Evolutionary conservation across 2,888 invertebrate species (phyloP).

Genomic region (Aleiodes testaceus): DNA sequence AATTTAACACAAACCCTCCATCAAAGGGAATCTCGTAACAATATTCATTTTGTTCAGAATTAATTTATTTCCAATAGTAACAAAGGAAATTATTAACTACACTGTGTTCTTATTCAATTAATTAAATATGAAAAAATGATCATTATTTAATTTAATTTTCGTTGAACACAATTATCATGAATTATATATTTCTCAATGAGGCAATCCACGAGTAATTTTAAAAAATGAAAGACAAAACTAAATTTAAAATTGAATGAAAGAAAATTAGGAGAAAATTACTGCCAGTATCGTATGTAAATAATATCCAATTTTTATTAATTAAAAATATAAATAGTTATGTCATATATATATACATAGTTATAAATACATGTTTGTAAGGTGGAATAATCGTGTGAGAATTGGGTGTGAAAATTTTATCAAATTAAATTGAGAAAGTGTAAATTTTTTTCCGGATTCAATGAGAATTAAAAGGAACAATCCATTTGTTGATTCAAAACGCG

Average conservation of each 20-base stretch:
- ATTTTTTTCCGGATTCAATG: slow-evolving; percentile 10
- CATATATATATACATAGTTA: slow-evolving; percentile 51
- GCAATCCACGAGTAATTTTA: slow-evolving; percentile 7
- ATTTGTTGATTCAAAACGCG: slow-evolving; percentile 20
- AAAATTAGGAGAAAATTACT: slow-evolving; percentile 57
- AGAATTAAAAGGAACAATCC: slow-evolving; percentile 37
- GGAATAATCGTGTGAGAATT: slow-evolving; percentile 47
- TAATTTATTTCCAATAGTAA: neutral
- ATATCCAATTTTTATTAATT: slow-evolving; percentile 52
- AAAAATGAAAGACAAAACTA: slow-evolving; percentile 38
- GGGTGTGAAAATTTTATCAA: slow-evolving; percentile 13
- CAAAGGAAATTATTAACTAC: neutral
- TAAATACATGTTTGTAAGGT: slow-evolving; percentile 49
- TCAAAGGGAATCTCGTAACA: slow-evolving; percentile 9
- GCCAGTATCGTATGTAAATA: slow-evolving; percentile 69
- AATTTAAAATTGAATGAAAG: slow-evolving; percentile 26
- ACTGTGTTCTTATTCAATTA: slow-evolving; percentile 10
- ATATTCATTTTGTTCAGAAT: slow-evolving; percentile 10
- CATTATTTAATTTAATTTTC: slow-evolving; percentile 1
- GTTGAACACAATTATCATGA: neutral
- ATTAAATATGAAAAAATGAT: neutral
- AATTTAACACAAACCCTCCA: neutral
- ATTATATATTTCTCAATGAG: slow-evolving; percentile 24
- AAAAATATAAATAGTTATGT: slow-evolving; percentile 54
- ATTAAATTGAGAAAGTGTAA: slow-evolving; percentile 30